These are phyloP conservation scores for Coboldia fuscipes DNA, from an alignment of 1,140 invertebrate species.

Conservation along the genomic window DNA sequence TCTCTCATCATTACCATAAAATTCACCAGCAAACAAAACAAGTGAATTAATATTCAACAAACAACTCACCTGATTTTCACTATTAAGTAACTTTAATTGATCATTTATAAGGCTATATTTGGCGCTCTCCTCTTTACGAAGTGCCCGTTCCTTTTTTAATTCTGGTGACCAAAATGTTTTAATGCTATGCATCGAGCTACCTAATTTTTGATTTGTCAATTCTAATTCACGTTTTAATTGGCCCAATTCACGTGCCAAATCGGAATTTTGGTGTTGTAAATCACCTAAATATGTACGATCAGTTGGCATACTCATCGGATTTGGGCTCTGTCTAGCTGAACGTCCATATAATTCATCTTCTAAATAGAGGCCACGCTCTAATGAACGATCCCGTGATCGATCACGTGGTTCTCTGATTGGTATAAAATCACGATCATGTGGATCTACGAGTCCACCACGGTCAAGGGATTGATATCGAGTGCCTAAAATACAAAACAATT, in stretches of 20 bases:
- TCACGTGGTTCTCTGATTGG: slow-evolving; percentile 52
- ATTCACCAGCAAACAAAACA: neutral
- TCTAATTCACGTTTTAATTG: slow-evolving; percentile 92
- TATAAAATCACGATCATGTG: slow-evolving; percentile 55
- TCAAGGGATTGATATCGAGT: slow-evolving; percentile 56
- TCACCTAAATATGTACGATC: slow-evolving; percentile 59
- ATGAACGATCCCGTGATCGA: slow-evolving; percentile 35
- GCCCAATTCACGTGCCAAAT: slow-evolving; percentile 88
- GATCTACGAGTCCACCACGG: slow-evolving; percentile 33
- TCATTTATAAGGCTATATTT: slow-evolving; percentile 94
- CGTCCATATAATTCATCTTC: slow-evolving; percentile 52
- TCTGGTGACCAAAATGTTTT: slow-evolving; percentile 99
- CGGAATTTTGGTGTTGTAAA: slow-evolving; percentile 83
- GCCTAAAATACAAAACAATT: too few species aligned
- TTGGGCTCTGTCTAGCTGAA: slow-evolving; percentile 56
- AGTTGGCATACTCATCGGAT: slow-evolving; percentile 19
- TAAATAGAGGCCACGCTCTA: slow-evolving; percentile 41
- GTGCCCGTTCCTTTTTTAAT: slow-evolving; percentile 88
- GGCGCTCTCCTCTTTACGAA: slow-evolving; percentile 93
- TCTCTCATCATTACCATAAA: too few species aligned
- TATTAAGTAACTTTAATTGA: slow-evolving; percentile 87
- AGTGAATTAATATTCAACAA: neutral
- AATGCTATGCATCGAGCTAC: slow-evolving; percentile 97
- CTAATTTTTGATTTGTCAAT: slow-evolving; percentile 91
- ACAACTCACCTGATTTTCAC: slow-evolving; percentile 79